Percentiles rank a stretch among this genome's conserved stretches.
Conservation (phyloP, 2,797 vertebrate species). For the Hydrocynus forskahlii region DNA sequence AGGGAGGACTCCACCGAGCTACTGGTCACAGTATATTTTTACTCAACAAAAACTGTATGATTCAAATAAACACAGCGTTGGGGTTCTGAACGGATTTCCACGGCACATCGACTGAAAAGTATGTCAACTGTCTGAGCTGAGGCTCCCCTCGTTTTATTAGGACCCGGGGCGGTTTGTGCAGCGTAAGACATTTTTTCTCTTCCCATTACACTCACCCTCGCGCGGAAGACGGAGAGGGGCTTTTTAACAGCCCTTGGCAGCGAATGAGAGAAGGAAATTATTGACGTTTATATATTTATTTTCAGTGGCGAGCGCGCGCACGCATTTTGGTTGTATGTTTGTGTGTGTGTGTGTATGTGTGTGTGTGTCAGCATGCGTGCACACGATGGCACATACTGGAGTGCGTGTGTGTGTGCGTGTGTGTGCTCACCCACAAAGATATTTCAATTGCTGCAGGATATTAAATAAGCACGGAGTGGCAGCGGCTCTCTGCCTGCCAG, state of each 20-base stretch:
- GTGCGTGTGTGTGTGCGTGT: slow-evolving; percentile 71
- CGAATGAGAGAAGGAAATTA: slow-evolving; percentile 73
- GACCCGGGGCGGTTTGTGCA: slow-evolving; percentile 69
- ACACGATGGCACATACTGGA: slow-evolving; percentile 41
- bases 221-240: slow-evolving; percentile 72
- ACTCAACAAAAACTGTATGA: slow-evolving; percentile 2
- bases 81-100: slow-evolving; percentile 38
- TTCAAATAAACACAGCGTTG: slow-evolving; percentile 54
- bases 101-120: slow-evolving; percentile 38
- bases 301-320: slow-evolving; percentile 67
- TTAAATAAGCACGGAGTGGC: slow-evolving; percentile 86
- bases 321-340: slow-evolving; percentile 53
- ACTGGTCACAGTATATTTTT: slow-evolving; percentile 34
- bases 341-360: slow-evolving; percentile 54
- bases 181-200: slow-evolving; percentile 72
- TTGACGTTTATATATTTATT: slow-evolving; percentile 82
- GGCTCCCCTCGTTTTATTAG: slow-evolving; percentile 55
- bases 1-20: not conserved
- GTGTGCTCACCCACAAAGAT: slow-evolving; percentile 83
- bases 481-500: slow-evolving; percentile 77
- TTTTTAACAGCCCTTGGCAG: slow-evolving; percentile 75
- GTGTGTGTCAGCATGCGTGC: slow-evolving; percentile 61
- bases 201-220: slow-evolving; percentile 74
- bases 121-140: slow-evolving; percentile 50
- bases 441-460: slow-evolving; percentile 88